Conservation (phyloP, 2,113 vertebrate species). For the Cnemophilus loriae region DNA sequence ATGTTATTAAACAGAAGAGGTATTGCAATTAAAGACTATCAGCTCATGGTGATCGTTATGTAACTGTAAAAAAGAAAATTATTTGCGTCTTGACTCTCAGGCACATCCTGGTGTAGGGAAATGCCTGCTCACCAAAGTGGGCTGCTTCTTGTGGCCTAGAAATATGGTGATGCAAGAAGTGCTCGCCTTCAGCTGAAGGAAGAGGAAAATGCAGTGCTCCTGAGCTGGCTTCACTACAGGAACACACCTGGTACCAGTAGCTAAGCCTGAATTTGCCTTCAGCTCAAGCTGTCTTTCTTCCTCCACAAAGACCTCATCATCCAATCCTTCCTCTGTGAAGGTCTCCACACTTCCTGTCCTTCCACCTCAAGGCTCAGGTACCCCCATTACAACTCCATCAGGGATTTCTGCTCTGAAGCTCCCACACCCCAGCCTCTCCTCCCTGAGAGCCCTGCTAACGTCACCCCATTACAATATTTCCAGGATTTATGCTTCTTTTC, state of each 20-base stretch:
- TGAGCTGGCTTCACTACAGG: not conserved
- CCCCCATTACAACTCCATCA: not conserved
- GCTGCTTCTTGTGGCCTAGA: not conserved
- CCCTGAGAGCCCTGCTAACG: not conserved
- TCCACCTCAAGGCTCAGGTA: not conserved
- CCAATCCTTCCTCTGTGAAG: not conserved
- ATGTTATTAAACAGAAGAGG: not conserved
- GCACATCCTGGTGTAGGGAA: not conserved
- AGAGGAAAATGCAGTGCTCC: not conserved
- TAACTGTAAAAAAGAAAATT: not conserved
- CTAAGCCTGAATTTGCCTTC: not conserved
- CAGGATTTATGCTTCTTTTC: not conserved
- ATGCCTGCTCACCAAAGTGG: not conserved
- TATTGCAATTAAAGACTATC: not conserved
- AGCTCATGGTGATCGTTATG: not conserved
- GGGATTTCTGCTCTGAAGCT: not conserved
- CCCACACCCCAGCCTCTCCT: not conserved
- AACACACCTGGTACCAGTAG: fast-evolving
- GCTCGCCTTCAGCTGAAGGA: not conserved
- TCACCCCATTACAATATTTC: not conserved
- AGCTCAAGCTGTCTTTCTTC: not conserved
- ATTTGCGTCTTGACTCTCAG: not conserved
- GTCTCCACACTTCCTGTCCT: not conserved
- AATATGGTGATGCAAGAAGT: not conserved
- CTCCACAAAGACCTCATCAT: fast-evolving